These are phyloP conservation scores for Quiscalus mexicanus DNA, from an alignment of 2,113 vertebrate genomes.

Conservation along the genomic window DNA sequence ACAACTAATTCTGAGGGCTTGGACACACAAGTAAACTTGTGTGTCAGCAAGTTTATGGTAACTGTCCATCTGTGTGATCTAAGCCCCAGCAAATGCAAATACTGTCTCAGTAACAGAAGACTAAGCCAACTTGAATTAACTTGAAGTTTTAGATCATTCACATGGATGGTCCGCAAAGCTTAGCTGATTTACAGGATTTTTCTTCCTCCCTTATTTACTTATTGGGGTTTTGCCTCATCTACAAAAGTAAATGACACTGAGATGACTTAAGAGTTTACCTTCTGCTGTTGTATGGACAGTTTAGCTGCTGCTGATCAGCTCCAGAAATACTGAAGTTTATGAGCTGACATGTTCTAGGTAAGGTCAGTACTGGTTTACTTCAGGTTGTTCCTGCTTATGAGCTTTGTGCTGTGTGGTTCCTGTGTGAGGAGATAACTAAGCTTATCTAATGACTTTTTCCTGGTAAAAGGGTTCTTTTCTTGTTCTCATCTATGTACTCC, in stretches of 20 bases:
- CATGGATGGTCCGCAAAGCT: neutral
- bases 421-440: neutral
- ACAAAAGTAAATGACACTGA: neutral
- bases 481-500: neutral
- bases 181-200: neutral
- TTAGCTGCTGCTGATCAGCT: neutral
- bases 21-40: neutral
- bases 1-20: neutral
- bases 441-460: neutral
- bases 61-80: neutral
- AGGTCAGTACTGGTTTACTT: neutral
- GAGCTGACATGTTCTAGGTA: neutral
- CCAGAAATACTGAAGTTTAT: neutral
- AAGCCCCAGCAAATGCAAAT: neutral
- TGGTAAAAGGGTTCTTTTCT: neutral
- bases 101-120: neutral
- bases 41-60: neutral
- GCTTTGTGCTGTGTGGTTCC: neutral
- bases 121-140: neutral
- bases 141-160: neutral
- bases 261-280: neutral
- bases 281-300: neutral
- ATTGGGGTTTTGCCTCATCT: neutral
- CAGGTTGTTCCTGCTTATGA: neutral
- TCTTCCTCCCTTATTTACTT: neutral